A percentile compares a stretch with the other conserved stretches of the same genome.
phyloP scores from a whole-genome alignment of 2,113 vertebrate species.

The Gnathochromis pfefferi region DNA sequence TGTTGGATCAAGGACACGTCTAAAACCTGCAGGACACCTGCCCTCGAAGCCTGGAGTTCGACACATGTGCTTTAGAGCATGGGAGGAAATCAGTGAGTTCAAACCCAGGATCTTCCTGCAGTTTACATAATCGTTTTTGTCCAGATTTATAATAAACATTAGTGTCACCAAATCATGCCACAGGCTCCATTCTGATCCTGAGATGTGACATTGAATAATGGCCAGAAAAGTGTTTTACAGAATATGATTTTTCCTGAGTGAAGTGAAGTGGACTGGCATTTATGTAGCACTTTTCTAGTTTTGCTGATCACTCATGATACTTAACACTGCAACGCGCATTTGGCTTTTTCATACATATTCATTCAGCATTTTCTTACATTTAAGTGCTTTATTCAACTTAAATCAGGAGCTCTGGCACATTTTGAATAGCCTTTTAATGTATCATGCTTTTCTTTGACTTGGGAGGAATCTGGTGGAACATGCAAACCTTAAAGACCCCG shows the following conservation, averaged over 20 bases:
- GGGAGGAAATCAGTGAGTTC: background rate
- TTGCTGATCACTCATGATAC: background rate
- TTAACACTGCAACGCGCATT: background rate
- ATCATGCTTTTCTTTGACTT: background rate
- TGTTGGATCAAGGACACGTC: background rate
- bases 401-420: background rate
- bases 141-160: background rate
- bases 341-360: background rate
- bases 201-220: background rate
- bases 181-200: background rate
- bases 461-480: background rate
- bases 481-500: rapidly evolving
- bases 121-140: rapidly evolving
- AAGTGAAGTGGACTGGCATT: rapidly evolving
- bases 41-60: rapidly evolving
- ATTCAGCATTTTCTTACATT: background rate
- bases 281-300: background rate
- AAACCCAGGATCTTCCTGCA: background rate
- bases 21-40: background rate
- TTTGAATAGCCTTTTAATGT: background rate
- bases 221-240: background rate
- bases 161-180: background rate
- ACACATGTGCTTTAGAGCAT: background rate
- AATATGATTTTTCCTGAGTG: background rate
- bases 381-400: background rate